Percentiles rank a stretch among this genome's conserved stretches.
Conservation (phyloP, 2,113 vertebrate species). For the Azemiops feae region DNA sequence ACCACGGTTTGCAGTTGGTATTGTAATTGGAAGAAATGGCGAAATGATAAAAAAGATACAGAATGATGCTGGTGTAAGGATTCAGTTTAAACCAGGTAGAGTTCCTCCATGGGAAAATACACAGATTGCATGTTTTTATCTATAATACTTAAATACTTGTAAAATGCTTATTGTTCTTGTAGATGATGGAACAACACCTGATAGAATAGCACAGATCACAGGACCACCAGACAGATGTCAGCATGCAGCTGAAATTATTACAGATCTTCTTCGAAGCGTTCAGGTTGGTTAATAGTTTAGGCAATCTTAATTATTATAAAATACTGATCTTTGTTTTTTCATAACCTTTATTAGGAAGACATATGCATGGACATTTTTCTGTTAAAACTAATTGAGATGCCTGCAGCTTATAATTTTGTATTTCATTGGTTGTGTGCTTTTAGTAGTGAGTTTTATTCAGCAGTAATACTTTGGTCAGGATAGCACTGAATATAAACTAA, state of each 20-base stretch:
- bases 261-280: conserved; percentile 94
- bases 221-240: conserved; percentile 95
- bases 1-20: conserved; percentile 96
- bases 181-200: conserved; percentile 97
- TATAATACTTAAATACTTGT: conserved; percentile 14
- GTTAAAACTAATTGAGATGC: not conserved
- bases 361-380: not conserved
- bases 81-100: conserved; percentile 97
- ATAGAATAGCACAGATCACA: conserved; percentile 97
- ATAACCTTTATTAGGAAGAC: not conserved
- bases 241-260: conserved; percentile 94
- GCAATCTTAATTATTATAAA: not conserved
- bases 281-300: conserved; percentile 68
- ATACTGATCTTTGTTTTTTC: not conserved
- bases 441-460: not conserved
- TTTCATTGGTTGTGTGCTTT: not conserved
- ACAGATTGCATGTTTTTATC: not conserved
- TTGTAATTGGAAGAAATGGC: conserved; percentile 96
- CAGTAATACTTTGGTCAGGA: not conserved
- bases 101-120: fast-evolving
- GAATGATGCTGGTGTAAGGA: conserved; percentile 95
- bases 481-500: not conserved
- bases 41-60: conserved; percentile 99
- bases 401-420: not conserved
- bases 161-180: conserved; percentile 49